Evolutionary conservation across 2,797 vertebrate species (phyloP).

Genomic region (Parotocinclus haroldoi): DNA sequence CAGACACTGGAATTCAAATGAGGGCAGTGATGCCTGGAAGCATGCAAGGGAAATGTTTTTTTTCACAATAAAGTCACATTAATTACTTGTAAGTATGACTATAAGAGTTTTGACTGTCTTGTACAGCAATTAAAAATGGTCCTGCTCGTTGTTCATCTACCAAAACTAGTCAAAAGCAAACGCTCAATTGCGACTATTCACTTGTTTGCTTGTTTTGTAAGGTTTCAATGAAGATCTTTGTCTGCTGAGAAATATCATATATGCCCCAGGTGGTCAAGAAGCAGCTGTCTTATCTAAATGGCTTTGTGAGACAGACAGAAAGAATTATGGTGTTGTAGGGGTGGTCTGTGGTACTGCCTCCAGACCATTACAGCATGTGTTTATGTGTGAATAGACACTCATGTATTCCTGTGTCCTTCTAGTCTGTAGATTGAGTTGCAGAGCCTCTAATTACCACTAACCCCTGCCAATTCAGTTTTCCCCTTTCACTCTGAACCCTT

Average conservation of each 20-base stretch:
- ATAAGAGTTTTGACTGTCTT: slow-evolving; percentile 32
- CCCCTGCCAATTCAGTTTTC: slow-evolving; percentile 67
- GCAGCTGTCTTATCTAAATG: slow-evolving; percentile 33
- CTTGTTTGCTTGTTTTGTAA: slow-evolving; percentile 4
- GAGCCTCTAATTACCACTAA: slow-evolving; percentile 79
- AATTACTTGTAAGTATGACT: slow-evolving; percentile 39
- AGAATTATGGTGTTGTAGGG: slow-evolving; percentile 4
- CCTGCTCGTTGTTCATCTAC: slow-evolving; percentile 1
- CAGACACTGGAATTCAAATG: slow-evolving; percentile 57
- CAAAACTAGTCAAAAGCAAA: neutral
- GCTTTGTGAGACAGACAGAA: slow-evolving; percentile 15
- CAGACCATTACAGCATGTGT: slow-evolving; percentile 28
- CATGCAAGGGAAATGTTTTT: slow-evolving; percentile 20
- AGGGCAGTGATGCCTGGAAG: slow-evolving; percentile 51
- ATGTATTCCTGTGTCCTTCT: slow-evolving; percentile 52
- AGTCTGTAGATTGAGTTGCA: slow-evolving; percentile 68
- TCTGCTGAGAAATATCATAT: slow-evolving; percentile 17
- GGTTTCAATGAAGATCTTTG: slow-evolving; percentile 16
- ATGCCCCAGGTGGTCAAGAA: slow-evolving; percentile 37
- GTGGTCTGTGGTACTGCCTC: slow-evolving; percentile 24
- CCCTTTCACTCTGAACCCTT: slow-evolving; percentile 37
- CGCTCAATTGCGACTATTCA: slow-evolving; percentile 4
- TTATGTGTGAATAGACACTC: slow-evolving; percentile 34
- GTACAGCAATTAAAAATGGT: slow-evolving; percentile 12
- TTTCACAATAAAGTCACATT: slow-evolving; percentile 38